phyloP scores from a whole-genome alignment of 2,888 invertebrate species.

The Cheilosia urbana region DNA sequence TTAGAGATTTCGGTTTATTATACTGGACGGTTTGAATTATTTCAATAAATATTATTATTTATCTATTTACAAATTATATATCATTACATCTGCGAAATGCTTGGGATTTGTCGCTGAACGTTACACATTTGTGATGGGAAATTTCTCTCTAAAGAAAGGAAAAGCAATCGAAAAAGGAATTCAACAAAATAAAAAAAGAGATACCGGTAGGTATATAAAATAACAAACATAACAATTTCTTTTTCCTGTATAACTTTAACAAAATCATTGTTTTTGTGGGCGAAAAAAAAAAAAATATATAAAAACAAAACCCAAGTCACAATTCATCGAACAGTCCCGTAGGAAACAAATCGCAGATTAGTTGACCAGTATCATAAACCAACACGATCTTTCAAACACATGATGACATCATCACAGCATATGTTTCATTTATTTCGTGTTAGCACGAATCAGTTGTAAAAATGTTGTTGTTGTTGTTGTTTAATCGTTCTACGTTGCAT shows the following conservation, averaged over 20 bases:
- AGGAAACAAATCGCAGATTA: conserved; percentile 57
- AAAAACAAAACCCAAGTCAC: too few relatives aligned
- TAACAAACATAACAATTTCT: conserved; percentile 5
- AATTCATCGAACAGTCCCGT: conserved; percentile 36
- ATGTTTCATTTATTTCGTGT: conserved; percentile 79
- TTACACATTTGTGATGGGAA: conserved; percentile 3
- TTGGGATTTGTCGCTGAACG: conserved; percentile 44
- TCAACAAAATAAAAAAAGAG: not conserved
- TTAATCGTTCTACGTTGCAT: conserved; percentile 69
- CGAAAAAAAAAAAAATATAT: not conserved
- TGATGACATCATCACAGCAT: conserved; percentile 75
- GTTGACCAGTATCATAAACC: conserved; percentile 83
- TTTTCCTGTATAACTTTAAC: conserved; percentile 21
- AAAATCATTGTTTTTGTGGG: not conserved
- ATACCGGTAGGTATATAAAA: too few relatives aligned
- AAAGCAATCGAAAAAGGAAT: not conserved
- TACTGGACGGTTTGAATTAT: conserved; percentile 80
- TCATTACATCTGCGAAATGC: conserved; percentile 64
- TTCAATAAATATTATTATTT: conserved; percentile 55
- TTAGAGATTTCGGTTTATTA: conserved; percentile 84
- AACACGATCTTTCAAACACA: conserved; percentile 78
- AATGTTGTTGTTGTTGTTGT: conserved; percentile 69
- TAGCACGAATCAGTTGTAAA: conserved; percentile 84
- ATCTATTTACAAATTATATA: conserved; percentile 66
- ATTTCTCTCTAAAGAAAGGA: not conserved